Base-by-base conservation (phyloP, 2,888 invertebrate genomes). In the Laspeyria flexula region DNA sequence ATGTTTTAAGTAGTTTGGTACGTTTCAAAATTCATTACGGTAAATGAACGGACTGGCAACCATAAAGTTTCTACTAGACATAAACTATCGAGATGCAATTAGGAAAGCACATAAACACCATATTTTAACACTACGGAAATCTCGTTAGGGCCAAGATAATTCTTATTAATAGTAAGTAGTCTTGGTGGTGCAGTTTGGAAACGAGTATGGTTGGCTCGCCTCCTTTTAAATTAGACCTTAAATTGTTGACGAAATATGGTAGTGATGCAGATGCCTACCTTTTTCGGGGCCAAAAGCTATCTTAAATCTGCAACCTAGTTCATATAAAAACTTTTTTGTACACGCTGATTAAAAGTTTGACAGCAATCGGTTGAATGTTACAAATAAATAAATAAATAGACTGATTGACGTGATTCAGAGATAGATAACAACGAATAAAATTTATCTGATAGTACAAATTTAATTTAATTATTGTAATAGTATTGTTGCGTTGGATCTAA, bases 21-120 rank as follows among this genome's bases (percentile, higher is more conserved):
- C 13, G 13, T 34, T 34, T 30, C 11, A 40, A 12, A 35, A 61
- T 48, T 61, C 44, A 61, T 61, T 51, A 51, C 43, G 31, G 43
- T 45, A 51, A 50, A 55, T 44, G 37, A 42, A n/a, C 25, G 35
- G 21, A 42, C 33, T 9, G 25, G 16, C 11, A 39, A 43, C 11
- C 48, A 41, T 53, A 48, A 51, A 61, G 35, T 57, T 43, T 49
- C 34, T 40, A 47, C 35, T 37, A 40, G 21, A 34, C 34, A 34
- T 29, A 12, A 18, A 27, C 25, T 15, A 40, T 13, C 56, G 44
- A 58, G 41, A 48, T 35, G 34, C 40, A 18, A 53, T 62, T 60
- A 55, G 45, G 25, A 25, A 39, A 50, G 23, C 35, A 18, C 46
- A 52, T 50, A 43, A 47, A 52, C 40, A 43, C 29, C 15, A 6